phyloP scores from a whole-genome alignment of 2,888 invertebrate species.

The Agrypnus murinus region DNA sequence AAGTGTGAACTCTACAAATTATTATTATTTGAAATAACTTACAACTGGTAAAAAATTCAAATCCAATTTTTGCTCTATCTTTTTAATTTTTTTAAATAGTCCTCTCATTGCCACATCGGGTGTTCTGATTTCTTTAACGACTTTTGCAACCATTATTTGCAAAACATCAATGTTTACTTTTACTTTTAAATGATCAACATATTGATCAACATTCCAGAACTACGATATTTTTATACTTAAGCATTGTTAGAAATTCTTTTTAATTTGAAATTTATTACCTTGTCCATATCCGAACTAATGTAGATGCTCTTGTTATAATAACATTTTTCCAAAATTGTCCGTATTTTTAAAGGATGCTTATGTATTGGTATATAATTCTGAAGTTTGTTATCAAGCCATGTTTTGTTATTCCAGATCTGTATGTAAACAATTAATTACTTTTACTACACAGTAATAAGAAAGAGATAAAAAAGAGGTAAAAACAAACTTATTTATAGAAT shows the following conservation, averaged over 20 bases:
- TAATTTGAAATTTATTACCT: too few species aligned
- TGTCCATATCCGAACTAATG: constrained; percentile 43
- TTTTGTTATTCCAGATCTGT: constrained; percentile 57
- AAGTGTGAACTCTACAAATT: too few species aligned
- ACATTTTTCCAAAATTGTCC: constrained; percentile 49
- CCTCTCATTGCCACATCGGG: neutral
- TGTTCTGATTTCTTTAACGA: neutral
- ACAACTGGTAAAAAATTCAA: constrained; percentile 2
- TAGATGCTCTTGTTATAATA: constrained; percentile 49
- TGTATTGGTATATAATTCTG: constrained; percentile 35
- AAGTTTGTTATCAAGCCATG: constrained; percentile 53
- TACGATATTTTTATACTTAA: constrained; percentile 9
- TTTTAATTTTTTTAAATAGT: neutral
- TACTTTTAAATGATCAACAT: neutral
- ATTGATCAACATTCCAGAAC: constrained; percentile 23
- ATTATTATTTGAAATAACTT: too few species aligned
- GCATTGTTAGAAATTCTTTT: neutral
- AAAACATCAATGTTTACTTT: constrained; percentile 1
- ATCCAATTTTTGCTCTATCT: neutral
- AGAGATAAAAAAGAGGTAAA: neutral
- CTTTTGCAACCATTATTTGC: constrained; percentile 7
- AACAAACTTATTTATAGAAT: neutral
- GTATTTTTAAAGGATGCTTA: constrained; percentile 38
- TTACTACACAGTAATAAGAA: too few species aligned
- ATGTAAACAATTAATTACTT: constrained; percentile 10